Evolutionary conservation across 2,888 invertebrate genomes (phyloP).

Genomic region (Drosophila imparisetae): DNA sequence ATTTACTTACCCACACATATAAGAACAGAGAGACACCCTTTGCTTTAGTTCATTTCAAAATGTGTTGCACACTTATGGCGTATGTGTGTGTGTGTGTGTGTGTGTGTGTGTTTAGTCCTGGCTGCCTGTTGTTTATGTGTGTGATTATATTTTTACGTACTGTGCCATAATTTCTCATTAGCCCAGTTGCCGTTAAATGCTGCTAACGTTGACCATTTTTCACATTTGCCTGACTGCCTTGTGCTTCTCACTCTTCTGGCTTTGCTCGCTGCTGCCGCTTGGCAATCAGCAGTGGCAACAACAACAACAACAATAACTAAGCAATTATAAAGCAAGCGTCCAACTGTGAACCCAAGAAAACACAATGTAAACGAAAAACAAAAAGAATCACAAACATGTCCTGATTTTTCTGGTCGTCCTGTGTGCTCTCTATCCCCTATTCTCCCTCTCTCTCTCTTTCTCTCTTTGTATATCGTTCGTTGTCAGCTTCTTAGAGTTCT

Average conservation of each 20-base stretch:
- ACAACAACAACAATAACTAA: slow-evolving; percentile 25
- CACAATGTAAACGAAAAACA: slow-evolving; percentile 5
- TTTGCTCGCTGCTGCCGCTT: slow-evolving; percentile 10
- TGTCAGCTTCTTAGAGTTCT: slow-evolving; percentile 35
- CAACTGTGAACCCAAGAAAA: slow-evolving; percentile 40
- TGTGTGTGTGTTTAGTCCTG: slow-evolving; percentile 19
- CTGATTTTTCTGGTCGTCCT: slow-evolving; percentile 14
- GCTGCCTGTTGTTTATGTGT: slow-evolving; percentile 14
- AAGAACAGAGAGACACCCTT: slow-evolving; percentile 17
- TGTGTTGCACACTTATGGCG: slow-evolving; percentile 47
- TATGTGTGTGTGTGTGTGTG: background rate
- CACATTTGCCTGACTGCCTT: slow-evolving; percentile 44
- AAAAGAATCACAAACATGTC: slow-evolving; percentile 24
- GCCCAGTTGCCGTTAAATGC: slow-evolving; percentile 78
- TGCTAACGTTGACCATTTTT: slow-evolving; percentile 60
- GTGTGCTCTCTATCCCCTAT: background rate
- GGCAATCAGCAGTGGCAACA: slow-evolving; percentile 44
- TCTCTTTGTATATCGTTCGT: slow-evolving; percentile 20
- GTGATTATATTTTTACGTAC: slow-evolving; percentile 59
- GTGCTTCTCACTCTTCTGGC: background rate
- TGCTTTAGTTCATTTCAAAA: slow-evolving; percentile 55
- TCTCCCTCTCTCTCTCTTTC: background rate
- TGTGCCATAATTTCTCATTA: slow-evolving; percentile 83
- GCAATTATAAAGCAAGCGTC: slow-evolving; percentile 52
- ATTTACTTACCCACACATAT: slow-evolving; percentile 56